Percentiles rank a stretch among this genome's conserved stretches.
Conservation (phyloP, 2,888 invertebrate genomes). For the Chrysotoxum bicinctum region DNA sequence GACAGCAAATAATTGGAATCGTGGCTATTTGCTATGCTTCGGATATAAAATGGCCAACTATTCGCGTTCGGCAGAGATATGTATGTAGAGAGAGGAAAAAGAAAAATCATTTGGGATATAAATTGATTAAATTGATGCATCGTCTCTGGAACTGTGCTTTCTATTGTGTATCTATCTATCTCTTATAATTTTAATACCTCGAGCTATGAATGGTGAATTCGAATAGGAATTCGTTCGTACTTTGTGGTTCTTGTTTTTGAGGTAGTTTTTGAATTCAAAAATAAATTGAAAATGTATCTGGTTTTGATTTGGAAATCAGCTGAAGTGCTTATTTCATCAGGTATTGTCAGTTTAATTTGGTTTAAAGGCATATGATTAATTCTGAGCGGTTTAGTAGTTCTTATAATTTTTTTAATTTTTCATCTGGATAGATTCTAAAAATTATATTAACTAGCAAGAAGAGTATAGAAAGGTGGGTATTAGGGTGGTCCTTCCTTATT, state of each 20-base stretch:
- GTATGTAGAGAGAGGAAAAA: neutral
- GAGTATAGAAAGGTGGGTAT: too few relatives aligned
- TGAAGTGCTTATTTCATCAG: too few relatives aligned
- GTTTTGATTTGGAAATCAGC: neutral
- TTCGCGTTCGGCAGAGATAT: neutral
- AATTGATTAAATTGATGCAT: slow-evolving; percentile 1
- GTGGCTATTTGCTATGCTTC: neutral
- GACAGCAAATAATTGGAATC: slow-evolving; percentile 56
- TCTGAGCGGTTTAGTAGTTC: too few relatives aligned
- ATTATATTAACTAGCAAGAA: too few relatives aligned
- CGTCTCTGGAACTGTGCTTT: neutral
- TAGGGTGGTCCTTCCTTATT: too few relatives aligned
- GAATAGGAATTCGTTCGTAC: neutral
- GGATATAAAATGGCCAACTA: neutral
- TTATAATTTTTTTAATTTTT: too few relatives aligned
- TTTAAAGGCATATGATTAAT: too few relatives aligned
- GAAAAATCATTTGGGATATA: neutral
- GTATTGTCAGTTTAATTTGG: too few relatives aligned
- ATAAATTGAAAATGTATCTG: neutral
- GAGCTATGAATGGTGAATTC: neutral
- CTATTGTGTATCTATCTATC: neutral
- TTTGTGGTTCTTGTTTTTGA: neutral
- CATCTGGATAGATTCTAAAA: too few relatives aligned
- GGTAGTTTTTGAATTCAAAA: too few relatives aligned
- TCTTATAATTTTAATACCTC: neutral